These are phyloP conservation scores for Apogon hyalosoma DNA, from an alignment of 2,797 vertebrate genomes.

Conservation along the genomic window DNA sequence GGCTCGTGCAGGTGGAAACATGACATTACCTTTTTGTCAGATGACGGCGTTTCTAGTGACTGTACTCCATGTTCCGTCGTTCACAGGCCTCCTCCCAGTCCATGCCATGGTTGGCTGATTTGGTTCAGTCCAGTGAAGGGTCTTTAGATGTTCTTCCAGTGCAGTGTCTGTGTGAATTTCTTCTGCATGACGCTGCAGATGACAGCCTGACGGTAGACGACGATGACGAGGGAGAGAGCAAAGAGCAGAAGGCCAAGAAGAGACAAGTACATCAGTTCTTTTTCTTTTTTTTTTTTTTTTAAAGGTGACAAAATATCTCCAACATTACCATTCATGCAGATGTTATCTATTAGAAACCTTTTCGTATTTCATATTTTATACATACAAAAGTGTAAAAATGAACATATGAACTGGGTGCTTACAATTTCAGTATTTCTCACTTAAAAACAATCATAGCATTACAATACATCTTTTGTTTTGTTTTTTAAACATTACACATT, in stretches of 20 bases:
- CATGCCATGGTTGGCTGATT: conserved; percentile 98
- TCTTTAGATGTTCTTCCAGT: conserved; percentile 97
- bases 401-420: no score
- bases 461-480: no score
- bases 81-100: conserved; percentile 97
- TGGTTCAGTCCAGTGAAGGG: conserved; percentile 97
- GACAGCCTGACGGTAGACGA: conserved; percentile 88
- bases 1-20: conserved; percentile 10
- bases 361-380: no score
- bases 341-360: no score
- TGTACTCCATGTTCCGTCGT: background rate
- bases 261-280: conserved; percentile 83
- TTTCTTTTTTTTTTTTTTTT: no score
- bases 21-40: background rate
- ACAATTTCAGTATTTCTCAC: no score
- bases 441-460: no score
- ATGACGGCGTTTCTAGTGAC: background rate
- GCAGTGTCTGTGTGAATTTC: conserved; percentile 97
- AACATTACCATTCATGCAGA: no score
- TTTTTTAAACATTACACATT: no score
- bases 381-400: no score
- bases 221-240: conserved; percentile 95
- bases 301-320: no score
- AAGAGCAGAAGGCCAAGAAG: conserved; percentile 94
- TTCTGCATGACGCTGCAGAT: conserved; percentile 95